phyloP scores from a whole-genome alignment of 92 coral and sea anemone genomes.

The Anthopleura xanthogrammica region DNA sequence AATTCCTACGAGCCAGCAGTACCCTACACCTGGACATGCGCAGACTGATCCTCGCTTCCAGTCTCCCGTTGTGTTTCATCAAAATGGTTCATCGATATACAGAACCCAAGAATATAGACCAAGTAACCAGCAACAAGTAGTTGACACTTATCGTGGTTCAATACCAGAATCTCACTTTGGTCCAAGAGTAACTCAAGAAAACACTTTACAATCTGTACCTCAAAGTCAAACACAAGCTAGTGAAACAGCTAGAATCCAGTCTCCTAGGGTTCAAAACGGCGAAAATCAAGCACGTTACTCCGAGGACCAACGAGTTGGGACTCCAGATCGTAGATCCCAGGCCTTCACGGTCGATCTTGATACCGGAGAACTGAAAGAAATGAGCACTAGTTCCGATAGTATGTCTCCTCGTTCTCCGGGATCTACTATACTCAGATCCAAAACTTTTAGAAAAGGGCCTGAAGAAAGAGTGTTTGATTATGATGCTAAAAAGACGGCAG shows the following conservation, averaged over 20 bases:
- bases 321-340: constrained; percentile 36
- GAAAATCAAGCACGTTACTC: not conserved
- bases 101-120: not conserved
- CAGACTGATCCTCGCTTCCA: constrained; percentile 1
- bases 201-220: not conserved
- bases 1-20: constrained; percentile 13
- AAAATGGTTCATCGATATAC: not conserved
- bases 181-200: not conserved
- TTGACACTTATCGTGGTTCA: not conserved
- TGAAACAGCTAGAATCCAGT: not conserved
- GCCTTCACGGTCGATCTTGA: constrained; percentile 41
- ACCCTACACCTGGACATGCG: constrained; percentile 14
- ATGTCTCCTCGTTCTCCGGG: constrained; percentile 35
- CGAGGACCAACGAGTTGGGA: not conserved
- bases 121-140: not conserved
- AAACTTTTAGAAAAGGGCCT: constrained; percentile 67
- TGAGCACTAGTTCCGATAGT: constrained; percentile 24
- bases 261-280: constrained; percentile 1
- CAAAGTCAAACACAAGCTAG: not conserved
- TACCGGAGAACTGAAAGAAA: constrained; percentile 32
- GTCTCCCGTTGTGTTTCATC: constrained; percentile 9
- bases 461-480: constrained; percentile 47
- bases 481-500: not conserved
- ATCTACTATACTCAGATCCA: constrained; percentile 53
- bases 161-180: not conserved